Evolutionary conservation across 1,140 invertebrate genomes (phyloP), one percentile per base, ranked within the genome.

Genomic region (Ylistrum balloti): DNA sequence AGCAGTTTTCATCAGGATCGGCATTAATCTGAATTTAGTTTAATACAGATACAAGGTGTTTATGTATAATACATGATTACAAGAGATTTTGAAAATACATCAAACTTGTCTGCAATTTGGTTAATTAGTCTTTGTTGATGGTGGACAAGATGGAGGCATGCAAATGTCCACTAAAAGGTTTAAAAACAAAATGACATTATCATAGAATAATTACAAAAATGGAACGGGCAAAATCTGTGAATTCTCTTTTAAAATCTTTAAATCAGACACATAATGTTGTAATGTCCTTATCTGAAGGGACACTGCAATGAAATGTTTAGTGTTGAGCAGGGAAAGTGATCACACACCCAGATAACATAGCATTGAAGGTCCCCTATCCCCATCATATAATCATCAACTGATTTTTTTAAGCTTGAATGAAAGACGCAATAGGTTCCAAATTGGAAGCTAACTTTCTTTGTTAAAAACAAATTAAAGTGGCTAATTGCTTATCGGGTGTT

Each of bases 361-460:
- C 56, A 74, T 28, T 17, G 56, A 28, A 74, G 56, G 56, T 17
- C 56, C 56, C 56, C 56, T 74, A 74, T 74, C 22, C 56, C 56
- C 56, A 74, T 74, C 56, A 28, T 28, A 74, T 74, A 74, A 74
- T 74, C 22, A 74, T 74, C 56, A 74, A 74, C n/a, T 74, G 56
- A 22, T 74, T 74, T 74, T 74, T 74, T 74, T 74, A 74, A 74
- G 56, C 56, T 28, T 74, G 56, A 74, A 74, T 74, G 56, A 74
- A 74, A 74, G 56, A 74, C 56, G 56, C 56, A 74, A 74, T 74
- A 74, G 56, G 56, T 74, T 74, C 56, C 56, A 74, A 74, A 74
- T 74, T 74, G 56, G 56, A 74, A 74, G 56, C 56, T 74, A 74
- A 74, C 22, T 74, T 74, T 74, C 56, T 74, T 74, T 74, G 56